A percentile compares a stretch with the other conserved stretches of the same genome.
Evolutionary conservation across 2,797 vertebrate genomes (phyloP).

Genomic region (Sebastes baramenuke): DNA sequence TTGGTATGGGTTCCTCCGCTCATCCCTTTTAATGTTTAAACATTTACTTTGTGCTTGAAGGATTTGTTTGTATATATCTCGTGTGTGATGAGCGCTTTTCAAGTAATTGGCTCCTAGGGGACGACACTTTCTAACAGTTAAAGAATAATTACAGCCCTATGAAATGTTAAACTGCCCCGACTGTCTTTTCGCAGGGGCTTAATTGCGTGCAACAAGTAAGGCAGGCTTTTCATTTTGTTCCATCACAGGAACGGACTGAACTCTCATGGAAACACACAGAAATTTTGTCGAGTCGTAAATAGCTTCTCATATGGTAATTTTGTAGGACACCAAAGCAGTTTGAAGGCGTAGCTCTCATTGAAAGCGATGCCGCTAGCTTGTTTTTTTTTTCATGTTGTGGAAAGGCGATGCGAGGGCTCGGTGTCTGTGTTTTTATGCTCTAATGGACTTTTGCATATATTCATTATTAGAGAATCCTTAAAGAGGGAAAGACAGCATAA

Average conservation of each 20-base stretch:
- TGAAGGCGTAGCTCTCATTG: constrained; percentile 81
- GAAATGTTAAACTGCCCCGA: constrained; percentile 95
- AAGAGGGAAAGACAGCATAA: constrained; percentile 54
- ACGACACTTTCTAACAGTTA: constrained; percentile 96
- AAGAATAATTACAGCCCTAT: constrained; percentile 97
- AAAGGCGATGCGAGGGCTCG: constrained; percentile 59
- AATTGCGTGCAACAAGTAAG: constrained; percentile 99
- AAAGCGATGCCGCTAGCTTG: constrained; percentile 70
- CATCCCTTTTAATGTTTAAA: constrained; percentile 97
- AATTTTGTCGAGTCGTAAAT: constrained; percentile 92
- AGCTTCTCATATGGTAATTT: constrained; percentile 92
- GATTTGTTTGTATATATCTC: constrained; percentile 99
- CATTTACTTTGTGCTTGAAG: constrained; percentile 99
- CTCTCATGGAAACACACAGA: constrained; percentile 88
- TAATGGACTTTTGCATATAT: constrained; percentile 79
- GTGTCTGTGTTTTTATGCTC: constrained; percentile 73
- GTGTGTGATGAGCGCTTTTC: constrained; percentile 96
- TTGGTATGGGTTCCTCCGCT: constrained; percentile 92
- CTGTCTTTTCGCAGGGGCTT: constrained; percentile 90
- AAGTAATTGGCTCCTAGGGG: constrained; percentile 99
- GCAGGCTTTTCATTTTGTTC: constrained; percentile 90
- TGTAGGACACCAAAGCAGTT: constrained; percentile 86
- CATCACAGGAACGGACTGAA: constrained; percentile 90
- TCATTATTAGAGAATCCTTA: constrained; percentile 70
- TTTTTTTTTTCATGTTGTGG: constrained; percentile 59